Base-by-base conservation (phyloP, 2,888 invertebrate genomes). In the Epistrophe eligans region DNA sequence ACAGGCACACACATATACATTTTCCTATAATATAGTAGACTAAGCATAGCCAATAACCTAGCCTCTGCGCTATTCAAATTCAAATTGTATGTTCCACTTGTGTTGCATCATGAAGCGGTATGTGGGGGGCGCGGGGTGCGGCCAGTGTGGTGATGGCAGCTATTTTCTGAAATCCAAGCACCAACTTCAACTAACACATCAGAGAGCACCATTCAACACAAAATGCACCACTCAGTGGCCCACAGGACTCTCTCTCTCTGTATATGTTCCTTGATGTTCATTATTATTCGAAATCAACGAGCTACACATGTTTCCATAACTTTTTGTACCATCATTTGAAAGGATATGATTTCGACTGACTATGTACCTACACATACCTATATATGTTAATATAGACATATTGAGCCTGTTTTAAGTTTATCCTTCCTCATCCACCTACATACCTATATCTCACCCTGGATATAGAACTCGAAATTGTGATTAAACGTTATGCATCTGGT, bases 221-320 rank as follows among this genome's bases (percentile, higher is more conserved):
- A 67, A 83, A 60, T 79, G 52, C 55, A 32, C 79, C 40, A 67
- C n/a, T 70, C 52, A 60, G 60, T 55, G 57, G 72, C 24, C 35
- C 43, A n/a, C n/a, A 38, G 32, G 43, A 50, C 58, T 24, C 24
- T 24, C 2, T n/a, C 24, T 2, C 24, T 11, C n/a, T 10, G 2
- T 28, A 19, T 32, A 50, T 45, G 73, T 50, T 72, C 48, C 57
- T 38, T 62, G 80, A 60, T 80, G 72, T 80, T 84, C 80, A 77
- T 80, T 84, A 80, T 80, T 80, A 80, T 84, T 80, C 67, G 50
- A 24, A 72, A 76, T 84, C 79, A 79, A 77, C 77, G 80, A 66
- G 60, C 70, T 80, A 80, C 80, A 84, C 66, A 84, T 84, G 80
- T 80, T 80, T 84, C 66, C 71, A 84, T 72, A 84, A 64, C 60